A percentile compares a stretch with the other conserved stretches of the same genome.
Conservation (phyloP, 1,140 invertebrate genomes). For the Calephelis virginiensis region DNA sequence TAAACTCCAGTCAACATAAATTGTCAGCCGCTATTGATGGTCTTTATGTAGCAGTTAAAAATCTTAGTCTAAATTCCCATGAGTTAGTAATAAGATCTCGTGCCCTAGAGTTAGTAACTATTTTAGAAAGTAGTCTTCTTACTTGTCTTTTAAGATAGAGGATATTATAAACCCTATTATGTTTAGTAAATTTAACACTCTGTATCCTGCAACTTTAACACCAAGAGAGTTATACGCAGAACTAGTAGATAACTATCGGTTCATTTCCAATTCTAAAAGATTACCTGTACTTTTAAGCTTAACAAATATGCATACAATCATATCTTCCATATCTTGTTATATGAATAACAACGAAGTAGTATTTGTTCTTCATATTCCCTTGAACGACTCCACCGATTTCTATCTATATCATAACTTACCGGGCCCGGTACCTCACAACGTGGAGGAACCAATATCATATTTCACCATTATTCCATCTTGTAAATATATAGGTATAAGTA, state of each 20-base stretch:
- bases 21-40: not conserved
- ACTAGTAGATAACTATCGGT: not conserved
- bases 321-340: not conserved
- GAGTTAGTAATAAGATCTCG: not conserved
- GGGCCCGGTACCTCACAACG: not conserved
- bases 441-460: not conserved
- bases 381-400: too few relatives aligned
- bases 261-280: not conserved
- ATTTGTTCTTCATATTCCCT: too few relatives aligned
- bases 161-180: not conserved
- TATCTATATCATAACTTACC: constrained; percentile 7
- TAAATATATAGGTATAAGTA: too few relatives aligned
- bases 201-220: not conserved
- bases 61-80: not conserved
- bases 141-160: not conserved
- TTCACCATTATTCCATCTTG: not conserved
- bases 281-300: not conserved
- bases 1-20: not conserved
- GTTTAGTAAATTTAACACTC: not conserved
- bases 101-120: not conserved
- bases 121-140: not conserved
- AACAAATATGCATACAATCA: not conserved
- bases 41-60: not conserved
- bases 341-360: too few relatives aligned
- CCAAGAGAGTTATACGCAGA: not conserved